Evolutionary conservation across 2,888 invertebrate genomes (phyloP), one percentile per base, ranked within the genome.

Genomic region (Eustalomyia histrio): DNA sequence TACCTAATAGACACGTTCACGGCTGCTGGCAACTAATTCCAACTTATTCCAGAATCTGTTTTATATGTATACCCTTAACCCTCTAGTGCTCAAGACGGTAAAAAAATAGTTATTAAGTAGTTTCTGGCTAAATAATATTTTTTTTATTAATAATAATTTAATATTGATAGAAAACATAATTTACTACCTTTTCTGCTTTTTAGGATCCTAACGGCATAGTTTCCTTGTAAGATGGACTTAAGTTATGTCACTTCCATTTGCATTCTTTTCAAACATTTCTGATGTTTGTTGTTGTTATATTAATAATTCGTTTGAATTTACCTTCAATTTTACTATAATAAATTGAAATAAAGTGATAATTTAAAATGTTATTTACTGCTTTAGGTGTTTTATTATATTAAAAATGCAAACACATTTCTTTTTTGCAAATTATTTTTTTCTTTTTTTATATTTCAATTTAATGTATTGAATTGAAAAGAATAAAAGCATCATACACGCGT

Each of bases 201-300:
- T n/a, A n/a, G n/a, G n/a, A n/a, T n/a, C n/a, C n/a, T n/a, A n/a
- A n/a, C n/a, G n/a, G n/a, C n/a, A n/a, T n/a, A n/a, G n/a, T n/a
- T n/a, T n/a, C n/a, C n/a, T n/a, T n/a, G n/a, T n/a, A n/a, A n/a
- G n/a, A n/a, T n/a, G 61, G 67, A 60, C 60, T 71, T 71, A 76
- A 75, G 39, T 1, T 58, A 81, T 81, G 73, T 81, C 79, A 83
- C 74, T 80, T 80, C 76, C 78, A 83, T 83, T 83, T 80, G 80
- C 83, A 78, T 75, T 53, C 68, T 79, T 69, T 79, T 80, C 33
- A 82, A 83, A 83, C 67, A 83, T 83, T 80, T 83, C 80, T 80
- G 74, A 80, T 69, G 47, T 74, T 76, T 76, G 60, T n/a, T n/a
- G n/a, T 47, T 47, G 6, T 29, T 29, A 6, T 1, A 29, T 6